Evolutionary conservation across 1,140 invertebrate species (phyloP).

Genomic region (Pectinophora gossypiella): DNA sequence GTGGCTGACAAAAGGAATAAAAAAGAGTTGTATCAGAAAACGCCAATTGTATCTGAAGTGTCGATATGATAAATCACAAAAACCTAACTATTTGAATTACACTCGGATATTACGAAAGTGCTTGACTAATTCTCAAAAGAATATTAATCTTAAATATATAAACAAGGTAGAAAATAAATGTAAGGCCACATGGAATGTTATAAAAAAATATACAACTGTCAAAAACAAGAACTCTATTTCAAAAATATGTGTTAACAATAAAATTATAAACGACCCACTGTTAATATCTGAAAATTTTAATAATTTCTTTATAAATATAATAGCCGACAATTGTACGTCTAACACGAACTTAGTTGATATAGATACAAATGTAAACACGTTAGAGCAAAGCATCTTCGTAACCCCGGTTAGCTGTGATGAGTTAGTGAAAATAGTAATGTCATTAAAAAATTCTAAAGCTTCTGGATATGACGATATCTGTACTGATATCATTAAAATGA

Average conservation of each 20-base stretch:
- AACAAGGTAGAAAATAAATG: not conserved
- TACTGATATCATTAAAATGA: slow-evolving; percentile 1
- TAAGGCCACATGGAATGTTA: slow-evolving; percentile 5
- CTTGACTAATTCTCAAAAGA: not conserved
- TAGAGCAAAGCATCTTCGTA: not conserved
- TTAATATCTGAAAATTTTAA: too few species aligned
- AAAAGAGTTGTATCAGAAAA: not conserved
- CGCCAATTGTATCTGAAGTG: not conserved
- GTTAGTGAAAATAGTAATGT: not conserved
- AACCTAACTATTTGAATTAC: not conserved
- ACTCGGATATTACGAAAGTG: not conserved
- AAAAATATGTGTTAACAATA: not conserved
- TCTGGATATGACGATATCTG: not conserved
- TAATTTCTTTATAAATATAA: too few species aligned
- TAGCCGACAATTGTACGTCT: too few species aligned
- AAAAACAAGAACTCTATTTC: not conserved
- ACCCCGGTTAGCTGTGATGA: not conserved
- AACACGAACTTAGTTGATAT: too few species aligned
- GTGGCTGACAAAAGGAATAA: slow-evolving; percentile 3
- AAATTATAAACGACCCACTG: not conserved
- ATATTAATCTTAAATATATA: slow-evolving; percentile 1
- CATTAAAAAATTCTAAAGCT: not conserved
- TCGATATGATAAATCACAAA: not conserved
- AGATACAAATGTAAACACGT: too few species aligned
- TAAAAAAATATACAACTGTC: not conserved